Base-by-base conservation (phyloP, 2,113 vertebrate species). In the Corydoras sp. region DNA sequence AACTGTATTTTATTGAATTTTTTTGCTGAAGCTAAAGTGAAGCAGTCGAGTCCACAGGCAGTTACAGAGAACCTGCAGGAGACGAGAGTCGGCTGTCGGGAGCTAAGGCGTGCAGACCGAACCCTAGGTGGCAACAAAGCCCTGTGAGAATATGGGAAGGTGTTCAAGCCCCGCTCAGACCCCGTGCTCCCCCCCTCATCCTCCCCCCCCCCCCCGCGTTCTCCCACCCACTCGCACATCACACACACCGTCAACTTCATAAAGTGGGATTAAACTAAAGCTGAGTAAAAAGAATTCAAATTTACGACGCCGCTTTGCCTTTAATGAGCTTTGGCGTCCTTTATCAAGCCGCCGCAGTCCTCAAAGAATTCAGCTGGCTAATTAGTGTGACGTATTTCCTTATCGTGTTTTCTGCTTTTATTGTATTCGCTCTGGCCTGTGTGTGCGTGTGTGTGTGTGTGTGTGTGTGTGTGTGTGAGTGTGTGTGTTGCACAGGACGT, bases 321-420 rank as follows among this genome's bases (percentile, higher is more conserved):
- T 83, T 80, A 84, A 85, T 79, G 81, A 80, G 83, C 83, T 77
- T 72, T 71, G 62, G 71, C 59, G 69, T 82, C 68, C 75, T 85
- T 88, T 87, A 88, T 89, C 84, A 81, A 79, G 68, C 75, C 66
- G 49, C 62, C 67, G 61, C 83, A 85, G 81, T 83, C 83, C 83
- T 85, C 83, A 82, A 75, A 83, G 77, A 87, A 86, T 86, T 85
- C 67, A 83, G 76, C 76, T 11, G 30, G 74, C 79, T 85, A 88
- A 88, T 88, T 86, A 88, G 81, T 77, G 77, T 68, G 78, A 82
- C 76, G 79, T 76, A 82, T 82, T 85, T 74, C 60, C 82, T 86
- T 83, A 86, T 87, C 78, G n/a, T 77, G 68, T 81, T 79, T 83
- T 83, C 78, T 80, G 76, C 81, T 76, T 84, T 79, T 77, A 69